Evolutionary conservation across 2,888 invertebrate genomes (phyloP).

Genomic region (Lasioglossum leucozonium): DNA sequence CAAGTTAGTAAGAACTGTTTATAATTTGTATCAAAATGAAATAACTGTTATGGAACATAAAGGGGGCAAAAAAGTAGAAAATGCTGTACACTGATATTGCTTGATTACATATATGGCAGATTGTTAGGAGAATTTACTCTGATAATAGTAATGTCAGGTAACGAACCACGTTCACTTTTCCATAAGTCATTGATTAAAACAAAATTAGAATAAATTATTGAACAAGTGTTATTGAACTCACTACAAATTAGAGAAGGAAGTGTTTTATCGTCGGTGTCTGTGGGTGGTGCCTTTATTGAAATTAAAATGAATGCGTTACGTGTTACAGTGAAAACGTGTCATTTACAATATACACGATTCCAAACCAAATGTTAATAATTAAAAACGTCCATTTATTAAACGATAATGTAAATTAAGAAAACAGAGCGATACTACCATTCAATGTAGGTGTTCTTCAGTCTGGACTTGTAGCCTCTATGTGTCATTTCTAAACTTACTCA

Average conservation of each 20-base stretch:
- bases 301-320: constrained; percentile 47
- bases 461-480: neutral
- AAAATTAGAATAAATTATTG: constrained; percentile 39
- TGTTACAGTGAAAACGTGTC: constrained; percentile 39
- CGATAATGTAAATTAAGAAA: constrained; percentile 70
- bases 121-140: constrained; percentile 57
- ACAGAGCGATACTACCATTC: constrained; percentile 48
- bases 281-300: constrained; percentile 52
- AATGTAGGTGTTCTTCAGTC: constrained; percentile 45
- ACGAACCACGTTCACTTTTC: constrained; percentile 51
- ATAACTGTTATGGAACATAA: constrained; percentile 32
- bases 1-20: constrained; percentile 14
- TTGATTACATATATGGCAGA: constrained; percentile 62
- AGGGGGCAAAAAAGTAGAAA: constrained; percentile 27
- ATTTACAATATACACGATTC: constrained; percentile 37
- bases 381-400: constrained; percentile 71
- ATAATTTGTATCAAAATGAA: constrained; percentile 50
- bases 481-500: constrained; percentile 44
- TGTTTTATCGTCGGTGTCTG: constrained; percentile 59
- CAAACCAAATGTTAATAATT: constrained; percentile 56
- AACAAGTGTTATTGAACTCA: constrained; percentile 47
- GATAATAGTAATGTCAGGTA: constrained; percentile 30
- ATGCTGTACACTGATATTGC: constrained; percentile 62
- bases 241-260: constrained; percentile 45
- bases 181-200: constrained; percentile 40